These are phyloP conservation scores for Spongia lamella DNA, from an alignment of 37 sponge, comb jelly and placozoan genomes.

Conservation along the genomic window DNA sequence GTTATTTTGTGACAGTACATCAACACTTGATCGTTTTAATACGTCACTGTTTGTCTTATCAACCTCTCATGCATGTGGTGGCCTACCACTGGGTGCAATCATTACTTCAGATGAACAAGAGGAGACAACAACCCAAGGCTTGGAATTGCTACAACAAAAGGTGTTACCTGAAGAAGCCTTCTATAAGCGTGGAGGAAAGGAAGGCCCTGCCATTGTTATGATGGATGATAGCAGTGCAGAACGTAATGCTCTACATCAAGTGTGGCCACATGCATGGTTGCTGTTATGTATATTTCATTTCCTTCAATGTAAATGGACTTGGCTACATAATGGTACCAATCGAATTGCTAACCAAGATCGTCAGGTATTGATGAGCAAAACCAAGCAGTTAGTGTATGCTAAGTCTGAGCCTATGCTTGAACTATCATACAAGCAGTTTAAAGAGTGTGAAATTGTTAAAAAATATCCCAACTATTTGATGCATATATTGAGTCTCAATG, in stretches of 20 bases:
- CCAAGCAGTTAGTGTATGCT: not conserved
- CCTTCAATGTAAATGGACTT: constrained; percentile 24
- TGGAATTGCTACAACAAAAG: not conserved
- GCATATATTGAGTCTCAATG: not conserved
- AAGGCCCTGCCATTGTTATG: constrained; percentile 5
- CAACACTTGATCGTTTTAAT: constrained; percentile 14
- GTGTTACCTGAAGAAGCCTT: not conserved
- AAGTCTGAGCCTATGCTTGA: not conserved
- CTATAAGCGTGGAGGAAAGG: not conserved
- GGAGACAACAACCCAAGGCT: not conserved
- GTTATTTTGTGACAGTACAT: constrained; percentile 9
- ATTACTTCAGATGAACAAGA: constrained; percentile 17
- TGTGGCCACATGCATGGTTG: constrained; percentile 3
- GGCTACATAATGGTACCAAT: constrained; percentile 26
- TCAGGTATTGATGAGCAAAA: not conserved
- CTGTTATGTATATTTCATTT: constrained; percentile 32
- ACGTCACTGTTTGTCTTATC: constrained; percentile 13
- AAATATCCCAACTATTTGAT: constrained; percentile 9
- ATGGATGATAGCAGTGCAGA: constrained; percentile 14
- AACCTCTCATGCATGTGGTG: constrained; percentile 7
- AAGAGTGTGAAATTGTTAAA: not conserved
- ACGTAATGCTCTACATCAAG: constrained; percentile 2
- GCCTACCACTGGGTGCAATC: constrained; percentile 11
- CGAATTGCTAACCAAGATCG: constrained; percentile 10
- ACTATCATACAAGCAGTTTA: not conserved